Conservation (phyloP, 2,113 vertebrate genomes). For the Fregata magnificens region DNA sequence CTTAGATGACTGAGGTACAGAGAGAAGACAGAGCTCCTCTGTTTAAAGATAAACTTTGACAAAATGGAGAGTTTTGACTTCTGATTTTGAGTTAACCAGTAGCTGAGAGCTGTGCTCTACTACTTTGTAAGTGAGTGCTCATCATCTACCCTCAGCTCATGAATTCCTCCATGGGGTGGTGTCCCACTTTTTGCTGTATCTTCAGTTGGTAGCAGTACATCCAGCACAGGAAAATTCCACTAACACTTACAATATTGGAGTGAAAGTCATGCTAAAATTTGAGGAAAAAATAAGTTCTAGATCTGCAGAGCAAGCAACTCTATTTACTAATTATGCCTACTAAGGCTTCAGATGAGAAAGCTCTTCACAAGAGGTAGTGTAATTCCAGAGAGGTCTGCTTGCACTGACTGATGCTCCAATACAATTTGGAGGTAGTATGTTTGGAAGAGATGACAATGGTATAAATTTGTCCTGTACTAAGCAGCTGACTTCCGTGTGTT, state of each 20-base stretch:
- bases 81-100: background rate
- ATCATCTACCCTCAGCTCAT: background rate
- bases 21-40: background rate
- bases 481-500: background rate
- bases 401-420: background rate
- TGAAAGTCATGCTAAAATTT: background rate
- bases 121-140: background rate
- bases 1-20: background rate
- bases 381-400: background rate
- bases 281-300: background rate
- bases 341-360: background rate
- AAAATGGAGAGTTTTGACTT: background rate
- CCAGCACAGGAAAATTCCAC: background rate
- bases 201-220: background rate
- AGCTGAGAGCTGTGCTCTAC: background rate
- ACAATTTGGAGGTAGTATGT: background rate
- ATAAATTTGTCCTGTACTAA: background rate
- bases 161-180: background rate
- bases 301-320: background rate
- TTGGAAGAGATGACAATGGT: background rate
- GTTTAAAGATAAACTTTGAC: background rate
- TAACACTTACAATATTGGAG: background rate
- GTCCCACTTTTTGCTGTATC: background rate
- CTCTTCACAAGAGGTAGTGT: background rate
- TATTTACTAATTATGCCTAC: background rate